Conservation (phyloP, 2,797 vertebrate species). For the Champsocephalus gunnari region DNA sequence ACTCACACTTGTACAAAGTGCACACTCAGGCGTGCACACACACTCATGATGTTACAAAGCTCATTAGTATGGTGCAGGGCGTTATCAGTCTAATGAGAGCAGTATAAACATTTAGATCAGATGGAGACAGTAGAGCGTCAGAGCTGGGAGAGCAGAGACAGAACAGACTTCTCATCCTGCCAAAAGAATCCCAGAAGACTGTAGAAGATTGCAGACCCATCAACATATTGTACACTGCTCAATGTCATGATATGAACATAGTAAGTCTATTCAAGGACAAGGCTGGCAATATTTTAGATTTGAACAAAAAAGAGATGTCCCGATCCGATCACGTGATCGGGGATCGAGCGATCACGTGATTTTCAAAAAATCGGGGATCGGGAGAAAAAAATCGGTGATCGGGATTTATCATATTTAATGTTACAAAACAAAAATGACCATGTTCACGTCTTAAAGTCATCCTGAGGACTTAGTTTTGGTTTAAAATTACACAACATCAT, state of each 20-base stretch:
- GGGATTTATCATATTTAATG: too few relatives aligned
- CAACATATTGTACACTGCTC: slow-evolving; percentile 23
- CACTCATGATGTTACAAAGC: slow-evolving; percentile 6
- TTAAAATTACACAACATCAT: too few relatives aligned
- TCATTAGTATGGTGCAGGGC: slow-evolving; percentile 43
- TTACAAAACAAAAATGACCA: too few relatives aligned
- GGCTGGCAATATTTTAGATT: background rate
- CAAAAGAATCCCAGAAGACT: slow-evolving; percentile 24
- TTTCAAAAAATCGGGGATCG: too few relatives aligned
- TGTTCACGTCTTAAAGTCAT: too few relatives aligned
- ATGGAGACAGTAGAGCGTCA: slow-evolving; percentile 34
- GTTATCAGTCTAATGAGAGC: slow-evolving; percentile 63
- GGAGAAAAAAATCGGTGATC: too few relatives aligned
- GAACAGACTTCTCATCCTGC: slow-evolving; percentile 21
- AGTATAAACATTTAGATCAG: slow-evolving; percentile 49
- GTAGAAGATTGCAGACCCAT: slow-evolving; percentile 18
- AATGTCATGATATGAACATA: slow-evolving; percentile 19
- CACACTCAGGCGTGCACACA: background rate
- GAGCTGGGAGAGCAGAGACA: slow-evolving; percentile 32
- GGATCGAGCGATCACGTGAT: too few relatives aligned
- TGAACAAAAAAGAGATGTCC: background rate
- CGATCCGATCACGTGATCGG: too few relatives aligned
- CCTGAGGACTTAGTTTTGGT: too few relatives aligned
- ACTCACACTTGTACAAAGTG: slow-evolving; percentile 8
- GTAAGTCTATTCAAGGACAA: background rate